Evolutionary conservation across 2,113 vertebrate genomes (phyloP), one percentile per base, ranked within the genome.

Genomic region (Laticauda laticaudata): DNA sequence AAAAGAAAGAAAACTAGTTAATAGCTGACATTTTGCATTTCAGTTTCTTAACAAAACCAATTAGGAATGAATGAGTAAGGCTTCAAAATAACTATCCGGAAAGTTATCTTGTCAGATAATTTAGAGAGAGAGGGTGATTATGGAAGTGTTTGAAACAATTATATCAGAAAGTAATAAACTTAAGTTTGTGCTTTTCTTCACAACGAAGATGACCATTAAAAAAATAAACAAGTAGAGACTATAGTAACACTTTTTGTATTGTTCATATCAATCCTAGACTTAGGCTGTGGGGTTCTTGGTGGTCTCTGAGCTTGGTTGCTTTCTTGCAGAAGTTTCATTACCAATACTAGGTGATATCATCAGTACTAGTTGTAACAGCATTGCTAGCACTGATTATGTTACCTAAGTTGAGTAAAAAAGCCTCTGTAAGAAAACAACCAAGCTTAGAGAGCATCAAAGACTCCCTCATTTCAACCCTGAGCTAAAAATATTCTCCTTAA

Each of bases 1-100:
- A 29, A 34, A n/a, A 88, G 34, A 10, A 39, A 43, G 48, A 61
- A 39, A 51, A 29, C 21, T 11, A 43, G 48, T 26, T 87, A 64
- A 48, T 10, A 81, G 69, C 29, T 92, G 39, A 87, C 85, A 81
- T 55, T 85, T 64, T 29, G 2, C 56, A 51, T 87, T 90, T 61
- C 55, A 21, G 10, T 86, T 54, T 14, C 2, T 23, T n/a, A 89
- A 69, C n/a, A 59, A 87, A 86, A 87, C 91, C 45, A 59, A 93
- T 93, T 91, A 93, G 88, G 91, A 88, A 91, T 88, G 86, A 93
- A 57, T 57, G n/a, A 51, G 39, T 21, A 21, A 81, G 29, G 2
- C 12, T 81, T 91, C n/a, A 54, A 88, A 88, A 64, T 26, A 85
- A 85, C 3, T 85, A 24, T 51, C 51, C 51, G 6, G 48, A 91